Conservation (phyloP, 2,888 invertebrate genomes). For the Nomada ferruginata region DNA sequence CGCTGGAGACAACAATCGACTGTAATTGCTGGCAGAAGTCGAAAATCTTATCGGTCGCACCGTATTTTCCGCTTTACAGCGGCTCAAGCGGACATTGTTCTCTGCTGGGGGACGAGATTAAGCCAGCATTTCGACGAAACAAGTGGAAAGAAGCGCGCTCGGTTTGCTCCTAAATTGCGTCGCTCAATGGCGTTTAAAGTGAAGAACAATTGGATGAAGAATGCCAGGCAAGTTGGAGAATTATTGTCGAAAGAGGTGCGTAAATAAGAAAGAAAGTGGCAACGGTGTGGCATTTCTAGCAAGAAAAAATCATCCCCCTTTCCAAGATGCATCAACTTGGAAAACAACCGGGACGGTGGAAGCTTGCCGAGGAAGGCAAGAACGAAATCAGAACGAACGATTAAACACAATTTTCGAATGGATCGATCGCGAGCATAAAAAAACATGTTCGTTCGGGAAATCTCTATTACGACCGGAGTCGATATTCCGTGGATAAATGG, state of each 20-base stretch:
- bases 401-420: too few relatives aligned
- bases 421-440: too few relatives aligned
- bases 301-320: background rate
- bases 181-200: slow-evolving; percentile 20
- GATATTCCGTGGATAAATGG: slow-evolving; percentile 38
- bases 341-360: too few relatives aligned
- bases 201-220: slow-evolving; percentile 23
- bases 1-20: background rate
- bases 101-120: slow-evolving; percentile 14
- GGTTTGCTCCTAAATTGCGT: slow-evolving; percentile 19
- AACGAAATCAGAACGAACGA: too few relatives aligned
- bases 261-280: slow-evolving; percentile 7
- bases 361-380: background rate
- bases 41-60: slow-evolving; percentile 30
- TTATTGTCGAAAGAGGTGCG: background rate
- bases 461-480: slow-evolving; percentile 6
- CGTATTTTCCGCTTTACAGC: slow-evolving; percentile 1
- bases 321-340: too few relatives aligned
- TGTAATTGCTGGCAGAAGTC: slow-evolving; percentile 23
- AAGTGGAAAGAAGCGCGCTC: slow-evolving; percentile 8
- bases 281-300: background rate
- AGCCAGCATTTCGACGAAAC: slow-evolving; percentile 11
- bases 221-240: background rate
- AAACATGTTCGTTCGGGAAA: background rate
- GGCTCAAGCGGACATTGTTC: slow-evolving; percentile 29